These are phyloP conservation scores for Pseudochirops cupreus DNA, from an alignment of 2,797 vertebrate species.

Conservation along the genomic window DNA sequence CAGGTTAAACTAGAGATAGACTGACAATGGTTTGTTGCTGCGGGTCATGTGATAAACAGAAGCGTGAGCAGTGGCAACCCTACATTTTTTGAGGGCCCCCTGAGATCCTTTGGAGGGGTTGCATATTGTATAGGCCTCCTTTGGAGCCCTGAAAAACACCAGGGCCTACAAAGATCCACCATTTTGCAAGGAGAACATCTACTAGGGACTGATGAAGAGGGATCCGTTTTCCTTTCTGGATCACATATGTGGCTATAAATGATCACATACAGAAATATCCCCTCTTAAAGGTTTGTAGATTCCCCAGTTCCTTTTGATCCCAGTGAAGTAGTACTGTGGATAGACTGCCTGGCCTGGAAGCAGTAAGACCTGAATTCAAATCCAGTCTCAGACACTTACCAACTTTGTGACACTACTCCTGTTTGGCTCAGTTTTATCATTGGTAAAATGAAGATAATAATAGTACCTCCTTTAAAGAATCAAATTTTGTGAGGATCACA, in stretches of 20 bases:
- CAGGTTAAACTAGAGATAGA: too few relatives aligned
- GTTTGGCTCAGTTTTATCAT: neutral
- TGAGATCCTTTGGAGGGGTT: too few relatives aligned
- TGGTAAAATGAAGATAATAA: neutral
- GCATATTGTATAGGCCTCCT: neutral
- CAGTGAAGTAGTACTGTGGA: too few relatives aligned
- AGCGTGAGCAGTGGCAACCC: too few relatives aligned
- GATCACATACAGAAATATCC: too few relatives aligned
- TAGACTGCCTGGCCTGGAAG: accelerated
- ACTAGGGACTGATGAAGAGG: too few relatives aligned
- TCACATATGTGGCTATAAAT: accelerated
- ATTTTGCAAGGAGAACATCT: neutral
- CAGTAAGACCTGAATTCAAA: neutral
- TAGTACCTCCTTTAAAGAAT: neutral
- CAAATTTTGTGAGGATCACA: neutral
- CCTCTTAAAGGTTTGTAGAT: neutral
- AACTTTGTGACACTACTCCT: neutral
- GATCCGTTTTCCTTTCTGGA: neutral
- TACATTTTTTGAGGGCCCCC: too few relatives aligned
- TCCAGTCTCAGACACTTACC: neutral
- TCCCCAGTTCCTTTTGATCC: neutral
- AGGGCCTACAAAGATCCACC: neutral
- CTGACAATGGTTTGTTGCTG: too few relatives aligned
- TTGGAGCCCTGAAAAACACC: neutral
- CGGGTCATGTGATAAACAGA: too few relatives aligned